Percentiles rank a stretch among this genome's conserved stretches.
Conservation (phyloP, 2,888 invertebrate species). For the Scaptomyza polygonia region DNA sequence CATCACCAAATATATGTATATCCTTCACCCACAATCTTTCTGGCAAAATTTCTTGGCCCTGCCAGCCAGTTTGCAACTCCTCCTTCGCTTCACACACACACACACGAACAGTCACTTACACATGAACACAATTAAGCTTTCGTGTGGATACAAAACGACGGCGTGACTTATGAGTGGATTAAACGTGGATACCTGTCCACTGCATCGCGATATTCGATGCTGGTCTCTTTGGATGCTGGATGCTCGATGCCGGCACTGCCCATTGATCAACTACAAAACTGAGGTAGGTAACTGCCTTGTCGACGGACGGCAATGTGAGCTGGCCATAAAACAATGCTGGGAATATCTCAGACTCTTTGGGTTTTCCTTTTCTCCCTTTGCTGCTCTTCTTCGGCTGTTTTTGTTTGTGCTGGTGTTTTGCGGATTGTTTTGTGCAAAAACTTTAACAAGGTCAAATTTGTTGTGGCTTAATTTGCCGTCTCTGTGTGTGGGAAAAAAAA, state of each 20-base stretch:
- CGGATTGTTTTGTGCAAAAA: constrained; percentile 39
- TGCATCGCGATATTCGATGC: constrained; percentile 8
- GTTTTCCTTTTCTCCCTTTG: constrained; percentile 11
- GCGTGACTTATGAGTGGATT: constrained; percentile 73
- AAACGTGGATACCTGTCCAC: constrained; percentile 52
- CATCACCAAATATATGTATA: not conserved
- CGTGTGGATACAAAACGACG: constrained; percentile 37
- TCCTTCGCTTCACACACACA: constrained; percentile 20
- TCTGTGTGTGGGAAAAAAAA: constrained; percentile 68
- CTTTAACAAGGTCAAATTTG: constrained; percentile 74
- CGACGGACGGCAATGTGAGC: constrained; percentile 50
- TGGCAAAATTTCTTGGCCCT: not conserved
- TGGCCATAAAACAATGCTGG: constrained; percentile 53
- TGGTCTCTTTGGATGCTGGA: not conserved
- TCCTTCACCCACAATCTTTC: not conserved
- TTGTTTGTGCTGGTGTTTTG: constrained; percentile 32
- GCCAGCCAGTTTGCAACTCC: constrained; percentile 8
- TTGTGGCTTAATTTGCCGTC: constrained; percentile 61
- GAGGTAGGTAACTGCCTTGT: constrained; percentile 58
- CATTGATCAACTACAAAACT: constrained; percentile 44
- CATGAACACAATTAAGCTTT: constrained; percentile 3
- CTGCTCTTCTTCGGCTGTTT: constrained; percentile 4
- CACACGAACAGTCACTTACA: too few species aligned
- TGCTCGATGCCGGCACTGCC: constrained; percentile 24
- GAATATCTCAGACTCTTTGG: constrained; percentile 44